A percentile compares a stretch with the other conserved stretches of the same genome.
Evolutionary conservation across 2,888 invertebrate species (phyloP).

Genomic region (Eulithis testata): DNA sequence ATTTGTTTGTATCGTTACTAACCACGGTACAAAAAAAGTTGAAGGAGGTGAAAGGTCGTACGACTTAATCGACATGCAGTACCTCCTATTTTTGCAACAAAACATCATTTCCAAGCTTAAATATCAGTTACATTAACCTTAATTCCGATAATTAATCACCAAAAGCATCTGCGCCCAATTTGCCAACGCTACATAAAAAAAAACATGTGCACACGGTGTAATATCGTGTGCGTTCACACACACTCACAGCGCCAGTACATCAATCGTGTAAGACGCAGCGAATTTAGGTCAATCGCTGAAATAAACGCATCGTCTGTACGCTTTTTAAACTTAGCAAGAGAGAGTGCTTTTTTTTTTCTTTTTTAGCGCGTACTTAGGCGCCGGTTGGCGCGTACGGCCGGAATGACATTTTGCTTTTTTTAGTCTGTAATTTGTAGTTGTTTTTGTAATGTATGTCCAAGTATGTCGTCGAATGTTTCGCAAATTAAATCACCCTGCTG

Average conservation of each 20-base stretch:
- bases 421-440: slow-evolving; percentile 32
- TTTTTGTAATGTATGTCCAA: slow-evolving; percentile 25
- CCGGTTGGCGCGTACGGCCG: slow-evolving; percentile 43
- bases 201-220: slow-evolving; percentile 49
- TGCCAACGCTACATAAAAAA: slow-evolving; percentile 47
- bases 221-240: slow-evolving; percentile 48
- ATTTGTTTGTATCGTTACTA: too few relatives aligned
- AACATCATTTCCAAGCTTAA: slow-evolving; percentile 20
- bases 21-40: neutral
- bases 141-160: slow-evolving; percentile 32
- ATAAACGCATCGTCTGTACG: slow-evolving; percentile 64
- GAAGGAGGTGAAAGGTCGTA: slow-evolving; percentile 3
- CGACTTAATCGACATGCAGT: neutral
- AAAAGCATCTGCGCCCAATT: slow-evolving; percentile 31
- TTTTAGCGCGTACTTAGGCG: slow-evolving; percentile 50
- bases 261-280: slow-evolving; percentile 61
- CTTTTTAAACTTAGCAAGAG: slow-evolving; percentile 45
- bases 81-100: slow-evolving; percentile 18
- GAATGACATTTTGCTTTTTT: slow-evolving; percentile 36
- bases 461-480: slow-evolving; percentile 20
- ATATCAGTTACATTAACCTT: slow-evolving; percentile 27
- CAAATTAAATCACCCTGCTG: slow-evolving; percentile 12
- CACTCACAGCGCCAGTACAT: slow-evolving; percentile 45
- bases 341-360: slow-evolving; percentile 53
- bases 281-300: slow-evolving; percentile 80